Percentiles rank a stretch among this genome's conserved stretches.
phyloP scores from a whole-genome alignment of 2,888 invertebrate species.

The Volucella bombylans region DNA sequence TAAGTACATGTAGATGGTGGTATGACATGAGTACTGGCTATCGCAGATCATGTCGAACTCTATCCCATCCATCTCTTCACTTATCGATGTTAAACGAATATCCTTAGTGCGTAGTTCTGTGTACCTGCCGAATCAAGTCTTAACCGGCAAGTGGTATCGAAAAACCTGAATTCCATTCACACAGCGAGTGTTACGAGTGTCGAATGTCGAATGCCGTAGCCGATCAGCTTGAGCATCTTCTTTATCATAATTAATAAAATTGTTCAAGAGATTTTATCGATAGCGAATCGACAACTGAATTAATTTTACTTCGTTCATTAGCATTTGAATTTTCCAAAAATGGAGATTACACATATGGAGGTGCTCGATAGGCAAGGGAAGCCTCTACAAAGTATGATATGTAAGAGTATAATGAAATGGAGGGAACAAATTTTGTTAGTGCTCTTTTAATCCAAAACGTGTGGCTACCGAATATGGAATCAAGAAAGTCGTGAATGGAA shows the following conservation, averaged over 20 bases:
- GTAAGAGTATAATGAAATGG: too few relatives aligned
- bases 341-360: neutral
- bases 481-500: too few relatives aligned
- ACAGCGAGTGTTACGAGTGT: neutral
- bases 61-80: constrained; percentile 8
- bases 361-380: neutral
- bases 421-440: too few relatives aligned
- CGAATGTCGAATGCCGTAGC: neutral
- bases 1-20: constrained; percentile 57
- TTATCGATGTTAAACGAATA: constrained; percentile 6
- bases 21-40: constrained; percentile 43
- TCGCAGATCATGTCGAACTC: constrained; percentile 52
- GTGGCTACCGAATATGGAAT: too few relatives aligned
- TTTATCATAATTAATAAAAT: constrained; percentile 46
- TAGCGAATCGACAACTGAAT: constrained; percentile 50
- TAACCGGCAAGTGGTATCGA: neutral
- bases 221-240: constrained; percentile 28
- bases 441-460: too few relatives aligned
- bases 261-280: constrained; percentile 46
- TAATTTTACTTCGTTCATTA: constrained; percentile 55
- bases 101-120: too few relatives aligned
- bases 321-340: constrained; percentile 53
- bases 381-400: too few relatives aligned
- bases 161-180: constrained; percentile 45
- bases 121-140: constrained; percentile 30